phyloP scores from a whole-genome alignment of 2,113 vertebrate species.

The Eubucco bourcierii region DNA sequence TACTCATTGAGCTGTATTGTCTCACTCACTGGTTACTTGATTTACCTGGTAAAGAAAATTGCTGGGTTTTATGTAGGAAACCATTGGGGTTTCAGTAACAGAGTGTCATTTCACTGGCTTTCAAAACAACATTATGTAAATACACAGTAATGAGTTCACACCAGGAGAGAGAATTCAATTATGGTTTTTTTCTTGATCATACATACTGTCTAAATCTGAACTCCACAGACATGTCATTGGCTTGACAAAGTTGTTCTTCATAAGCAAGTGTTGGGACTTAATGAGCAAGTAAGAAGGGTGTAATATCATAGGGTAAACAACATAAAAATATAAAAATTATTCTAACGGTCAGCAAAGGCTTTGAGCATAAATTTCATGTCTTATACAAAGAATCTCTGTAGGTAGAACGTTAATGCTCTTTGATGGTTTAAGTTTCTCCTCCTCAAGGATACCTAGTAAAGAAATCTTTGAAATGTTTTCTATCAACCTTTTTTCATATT shows the following conservation, averaged over 20 bases:
- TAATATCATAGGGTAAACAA: background rate
- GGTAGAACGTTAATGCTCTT: background rate
- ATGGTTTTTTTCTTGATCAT: background rate
- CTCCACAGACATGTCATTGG: background rate
- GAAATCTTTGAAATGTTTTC: constrained; percentile 32
- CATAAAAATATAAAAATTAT: background rate
- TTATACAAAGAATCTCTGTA: background rate
- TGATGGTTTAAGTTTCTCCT: background rate
- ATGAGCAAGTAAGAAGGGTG: background rate
- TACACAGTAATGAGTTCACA: constrained; percentile 24
- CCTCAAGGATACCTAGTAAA: background rate
- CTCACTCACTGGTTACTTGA: background rate
- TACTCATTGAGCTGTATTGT: background rate
- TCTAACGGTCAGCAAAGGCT: background rate
- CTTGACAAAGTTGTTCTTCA: background rate
- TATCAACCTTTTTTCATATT: constrained; percentile 25
- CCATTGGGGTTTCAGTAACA: constrained; percentile 11
- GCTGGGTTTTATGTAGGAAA: background rate
- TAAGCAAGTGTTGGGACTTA: constrained; percentile 21
- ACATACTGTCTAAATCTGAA: constrained; percentile 20
- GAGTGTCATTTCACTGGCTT: background rate
- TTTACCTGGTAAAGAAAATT: constrained; percentile 14
- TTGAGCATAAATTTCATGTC: background rate
- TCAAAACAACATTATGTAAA: constrained; percentile 59
- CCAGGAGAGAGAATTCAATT: background rate